phyloP scores from a whole-genome alignment of 30 jellyfish, hydroid and myxozoan species.

The Mastigias papua region DNA sequence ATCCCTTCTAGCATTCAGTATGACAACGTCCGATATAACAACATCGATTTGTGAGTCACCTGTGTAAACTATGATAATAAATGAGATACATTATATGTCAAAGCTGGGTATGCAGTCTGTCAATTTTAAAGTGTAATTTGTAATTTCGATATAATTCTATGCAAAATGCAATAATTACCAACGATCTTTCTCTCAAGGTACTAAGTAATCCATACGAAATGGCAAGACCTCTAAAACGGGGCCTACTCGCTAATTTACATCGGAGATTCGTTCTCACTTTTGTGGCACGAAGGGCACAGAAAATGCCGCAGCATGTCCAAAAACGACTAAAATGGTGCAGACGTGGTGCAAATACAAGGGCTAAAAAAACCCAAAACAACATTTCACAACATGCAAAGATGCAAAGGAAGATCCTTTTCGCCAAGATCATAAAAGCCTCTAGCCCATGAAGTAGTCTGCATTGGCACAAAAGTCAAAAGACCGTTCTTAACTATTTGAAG shows the following conservation, averaged over 20 bases:
- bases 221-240: constrained; percentile 15
- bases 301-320: not conserved
- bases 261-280: not conserved
- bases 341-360: no score
- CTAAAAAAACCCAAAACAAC: no score
- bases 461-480: no score
- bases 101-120: not conserved
- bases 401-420: no score
- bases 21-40: not conserved
- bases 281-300: not conserved
- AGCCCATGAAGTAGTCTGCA: no score
- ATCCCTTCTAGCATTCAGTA: no score
- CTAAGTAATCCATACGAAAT: not conserved
- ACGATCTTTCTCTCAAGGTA: not conserved
- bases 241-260: not conserved
- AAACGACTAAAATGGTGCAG: not conserved
- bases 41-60: not conserved
- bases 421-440: no score
- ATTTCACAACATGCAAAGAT: no score
- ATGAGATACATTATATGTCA: not conserved
- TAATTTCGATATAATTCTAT: not conserved
- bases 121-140: not conserved
- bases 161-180: not conserved
- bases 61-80: not conserved
- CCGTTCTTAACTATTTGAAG: no score